Base-by-base conservation (phyloP, 2,888 invertebrate genomes). In the Hartigia nigra region DNA sequence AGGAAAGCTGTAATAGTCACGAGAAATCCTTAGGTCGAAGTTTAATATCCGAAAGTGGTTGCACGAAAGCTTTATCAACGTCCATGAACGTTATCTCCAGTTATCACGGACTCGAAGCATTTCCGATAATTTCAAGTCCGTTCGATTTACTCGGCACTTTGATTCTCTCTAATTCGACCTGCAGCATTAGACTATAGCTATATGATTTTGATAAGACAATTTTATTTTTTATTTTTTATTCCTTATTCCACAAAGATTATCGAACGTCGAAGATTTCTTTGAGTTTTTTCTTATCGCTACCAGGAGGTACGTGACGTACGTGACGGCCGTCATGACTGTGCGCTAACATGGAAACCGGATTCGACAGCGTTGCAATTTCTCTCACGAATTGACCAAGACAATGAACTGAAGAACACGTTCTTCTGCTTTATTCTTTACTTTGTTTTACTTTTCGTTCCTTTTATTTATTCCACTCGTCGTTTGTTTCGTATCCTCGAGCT, bases 21-120 rank as follows among this genome's bases (percentile, higher is more conserved):
- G 2, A 79, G 79, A 81, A 82, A 82, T 81, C 78, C 55, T 55
- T 23, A 23, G 55, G 55, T 55, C 55, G 55, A 81, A 83, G 80
- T 85, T 84, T 83, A 84, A 84, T 86, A 86, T 85, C 83, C 77
- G 81, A 82, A 83, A 84, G 82, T 82, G 84, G 79, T 81, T 79
- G 79, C 78, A 78, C 78, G 76, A 75, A 32, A 75, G 80, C 80
- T 83, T 85, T 82, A 85, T 84, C 81, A 81, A 82, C 76, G 81
- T 83, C 82, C 82, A 14, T 55, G 55, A 23, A 55, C 55, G 55
- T 55, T 55, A 55, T 23, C 23, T 55, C 0, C 55, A 81, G 77
- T 80, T 81, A 84, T 83, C 81, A 81, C 80, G 79, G 78, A 76
- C 55, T 75, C 78, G 79, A 82, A 83, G 81, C 80, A 81, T 86